Base-by-base conservation (phyloP, 1,140 invertebrate species). In the Adoxophyes honmai region DNA sequence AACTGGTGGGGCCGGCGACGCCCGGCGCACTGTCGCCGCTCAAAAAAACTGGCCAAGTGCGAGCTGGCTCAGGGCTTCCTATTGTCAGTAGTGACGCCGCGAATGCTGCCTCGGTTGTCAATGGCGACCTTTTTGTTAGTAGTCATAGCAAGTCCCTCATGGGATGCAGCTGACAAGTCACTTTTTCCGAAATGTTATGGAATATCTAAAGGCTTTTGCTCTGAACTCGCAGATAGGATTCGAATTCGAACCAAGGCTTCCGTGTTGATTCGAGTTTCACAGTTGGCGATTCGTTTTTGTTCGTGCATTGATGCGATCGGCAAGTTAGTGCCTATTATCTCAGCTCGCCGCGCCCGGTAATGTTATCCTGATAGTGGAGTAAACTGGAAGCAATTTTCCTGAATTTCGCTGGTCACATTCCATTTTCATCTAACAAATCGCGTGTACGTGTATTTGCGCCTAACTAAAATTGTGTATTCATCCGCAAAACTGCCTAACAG, bases 1-100 rank as follows among this genome's bases (percentile, higher is more conserved):
- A 84, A 81, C 74, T 68, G 64, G 64, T 65, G 77, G 69, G 75
- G 78, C 75, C 75, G 74, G 63, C 74, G 69, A 64, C 70, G 68
- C 67, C 60, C 65, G 73, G 64, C 66, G 55, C 55, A 34, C 48
- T 63, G 63, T 68, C 68, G 66, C 64, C 68, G 68, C 44, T 18
- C 36, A 14, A 60, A 66, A 61, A 48, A 48, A 48, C 42, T 18
- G 42, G 42, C 16, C 42, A 48, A 48, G 42, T 48, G 42, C 42
- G 42, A 48, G 42, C 42, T 11, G n/a, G 42, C 42, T 18, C 16
- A 18, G 42, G 42, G 42, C 42, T 48, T 48, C 42, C 21, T 11
- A 33, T 48, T 48, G 42, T 48, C 18, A 48, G 16, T 13, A 48
- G n/a, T 48, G 11, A 48, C 21, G 42, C 10, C 21, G 21, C 42